phyloP scores from a whole-genome alignment of 2,888 invertebrate species.

The Tetanocera ferruginea region DNA sequence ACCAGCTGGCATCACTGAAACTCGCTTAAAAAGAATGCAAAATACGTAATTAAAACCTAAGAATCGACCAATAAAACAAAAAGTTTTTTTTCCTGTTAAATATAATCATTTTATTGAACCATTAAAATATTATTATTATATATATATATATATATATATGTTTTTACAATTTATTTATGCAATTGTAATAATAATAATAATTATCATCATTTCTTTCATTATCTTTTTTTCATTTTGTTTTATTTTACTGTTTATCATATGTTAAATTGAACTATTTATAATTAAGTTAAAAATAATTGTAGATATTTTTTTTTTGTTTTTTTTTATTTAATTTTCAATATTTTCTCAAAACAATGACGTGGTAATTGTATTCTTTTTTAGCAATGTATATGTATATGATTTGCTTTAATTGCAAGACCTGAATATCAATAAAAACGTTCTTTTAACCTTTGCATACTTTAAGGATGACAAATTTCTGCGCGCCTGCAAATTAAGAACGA shows the following conservation, averaged over 20 bases:
- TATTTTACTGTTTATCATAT: slow-evolving; percentile 42
- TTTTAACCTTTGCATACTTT: background rate
- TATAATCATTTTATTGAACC: slow-evolving; percentile 58
- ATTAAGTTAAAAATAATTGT: slow-evolving; percentile 44
- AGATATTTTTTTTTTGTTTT: slow-evolving; percentile 44
- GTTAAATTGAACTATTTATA: slow-evolving; percentile 59
- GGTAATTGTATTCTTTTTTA: background rate
- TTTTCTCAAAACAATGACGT: slow-evolving; percentile 4
- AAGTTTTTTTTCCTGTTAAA: slow-evolving; percentile 7
- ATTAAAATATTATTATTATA: slow-evolving; percentile 63
- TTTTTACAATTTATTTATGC: slow-evolving; percentile 42
- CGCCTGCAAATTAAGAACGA: no score
- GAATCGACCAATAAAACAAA: background rate
- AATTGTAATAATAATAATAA: slow-evolving; percentile 30
- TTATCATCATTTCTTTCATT: slow-evolving; percentile 41
- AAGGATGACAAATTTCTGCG: background rate
- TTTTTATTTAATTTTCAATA: slow-evolving; percentile 18
- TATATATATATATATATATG: slow-evolving; percentile 61
- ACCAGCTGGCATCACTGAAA: no score
- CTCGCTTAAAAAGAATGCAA: no score
- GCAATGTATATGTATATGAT: background rate
- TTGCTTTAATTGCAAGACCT: slow-evolving; percentile 9
- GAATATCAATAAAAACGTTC: slow-evolving; percentile 14
- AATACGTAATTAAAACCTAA: no score
- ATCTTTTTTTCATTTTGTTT: slow-evolving; percentile 9